Base-by-base conservation (phyloP, 2,888 invertebrate species). In the Flexamia atlantica region DNA sequence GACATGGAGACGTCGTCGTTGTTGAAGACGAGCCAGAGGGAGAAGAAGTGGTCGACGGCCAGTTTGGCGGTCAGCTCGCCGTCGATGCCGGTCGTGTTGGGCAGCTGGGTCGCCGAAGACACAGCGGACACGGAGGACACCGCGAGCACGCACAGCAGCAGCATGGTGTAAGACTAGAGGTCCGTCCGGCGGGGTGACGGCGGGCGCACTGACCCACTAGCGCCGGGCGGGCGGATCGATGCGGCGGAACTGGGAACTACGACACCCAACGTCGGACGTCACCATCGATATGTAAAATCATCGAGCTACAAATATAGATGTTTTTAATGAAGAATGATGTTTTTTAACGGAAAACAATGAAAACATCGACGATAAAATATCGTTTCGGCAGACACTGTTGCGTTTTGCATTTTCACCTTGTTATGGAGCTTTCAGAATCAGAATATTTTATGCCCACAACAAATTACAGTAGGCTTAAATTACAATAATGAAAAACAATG, bases 11-110 rank as follows among this genome's bases (percentile, higher is more conserved):
- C 87, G 86, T 91, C 90, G 85, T 91, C 91, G 86, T 92, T 91
- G 88, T 91, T 91, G 89, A 92, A 92, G 84, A 91, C 91, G 85
- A 91, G 89, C 92, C 92, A 92, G 80, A 91, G 89, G 17, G 91
- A 91, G 89, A 92, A 92, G 89, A 92, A 92, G 86, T 90, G 90
- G 88, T 92, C 91, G 85, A 92, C 91, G 83, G 90, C 90, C 32
- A 91, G 89, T 83, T 90, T 91, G 83, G 90, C 91, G 30, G 91
- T 91, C 85, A 92, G 89, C 86, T 91, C 91, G 25, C 91, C 91
- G 87, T 91, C 90, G 87, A 92, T 91, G 84, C 90, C 91, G 79
- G 91, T 90, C 81, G 91, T 91, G 88, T 92, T 90, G 64, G 92
- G 92, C 82, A 92, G 89, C 84, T 89, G 89, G 0, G 84, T 79